Evolutionary conservation across 2,888 invertebrate species (phyloP).

Genomic region (Andrena marginata): DNA sequence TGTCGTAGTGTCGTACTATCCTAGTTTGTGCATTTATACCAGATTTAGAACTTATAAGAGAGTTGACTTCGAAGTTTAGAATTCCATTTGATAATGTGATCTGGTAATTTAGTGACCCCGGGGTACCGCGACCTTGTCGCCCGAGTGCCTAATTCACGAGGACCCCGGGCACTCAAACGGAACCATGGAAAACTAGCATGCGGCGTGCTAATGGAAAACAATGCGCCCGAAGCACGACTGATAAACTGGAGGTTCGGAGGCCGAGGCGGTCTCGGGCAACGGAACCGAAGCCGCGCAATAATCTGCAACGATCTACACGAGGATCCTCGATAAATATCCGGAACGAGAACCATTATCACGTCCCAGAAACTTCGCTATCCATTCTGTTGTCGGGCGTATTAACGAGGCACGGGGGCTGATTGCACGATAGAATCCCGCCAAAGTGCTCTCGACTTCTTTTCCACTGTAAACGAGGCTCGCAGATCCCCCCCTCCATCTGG

Average conservation of each 20-base stretch:
- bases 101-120: too few relatives aligned
- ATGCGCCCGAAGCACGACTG: not conserved
- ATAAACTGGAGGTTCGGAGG: not conserved
- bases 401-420: constrained; percentile 57
- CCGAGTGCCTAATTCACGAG: too few relatives aligned
- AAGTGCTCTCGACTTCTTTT: constrained; percentile 63
- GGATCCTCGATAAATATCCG: constrained; percentile 57
- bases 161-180: too few relatives aligned
- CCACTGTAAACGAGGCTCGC: constrained; percentile 57
- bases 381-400: constrained; percentile 54
- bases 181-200: too few relatives aligned
- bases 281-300: constrained; percentile 29
- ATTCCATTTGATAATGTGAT: too few relatives aligned
- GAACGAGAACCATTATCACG: constrained; percentile 61
- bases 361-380: constrained; percentile 52
- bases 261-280: not conserved
- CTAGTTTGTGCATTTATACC: too few relatives aligned
- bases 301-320: constrained; percentile 44
- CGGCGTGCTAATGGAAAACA: not conserved
- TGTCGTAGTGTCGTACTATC: not conserved
- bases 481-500: constrained; percentile 8
- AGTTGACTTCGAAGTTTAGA: too few relatives aligned
- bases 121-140: too few relatives aligned
- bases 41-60: too few relatives aligned
- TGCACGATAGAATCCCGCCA: constrained; percentile 40